Evolutionary conservation across 2,797 vertebrate genomes (phyloP), one percentile per base, ranked within the genome.

Genomic region (Typhlichthys eigenmanni): DNA sequence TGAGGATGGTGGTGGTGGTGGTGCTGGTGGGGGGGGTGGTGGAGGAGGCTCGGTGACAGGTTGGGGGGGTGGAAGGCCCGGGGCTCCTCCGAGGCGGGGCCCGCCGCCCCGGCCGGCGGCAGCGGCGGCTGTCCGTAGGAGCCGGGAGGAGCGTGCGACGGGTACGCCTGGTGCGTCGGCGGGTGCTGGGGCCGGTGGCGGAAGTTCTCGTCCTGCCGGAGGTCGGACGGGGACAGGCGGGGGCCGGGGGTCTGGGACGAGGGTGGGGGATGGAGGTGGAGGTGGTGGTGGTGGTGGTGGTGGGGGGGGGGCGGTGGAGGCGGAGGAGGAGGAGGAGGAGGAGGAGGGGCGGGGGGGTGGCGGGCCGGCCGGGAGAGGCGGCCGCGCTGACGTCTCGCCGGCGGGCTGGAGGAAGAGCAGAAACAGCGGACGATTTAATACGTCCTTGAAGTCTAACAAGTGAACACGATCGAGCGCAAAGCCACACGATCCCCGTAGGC

Each of bases 1-100:
- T 50, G 47, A 2, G 29, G 48, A 8, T 61, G 60, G n/a, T 50
- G 47, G 4, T 61, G 60, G 11, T 76, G 76, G 14, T 74, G 60
- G 2, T 24, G 86, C 61, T 85, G 87, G 69, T 95, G 95, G 76
- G 95, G 94, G 54, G 95, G 94, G 1, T 95, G 95, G 75, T 97
- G 95, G 79, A 98, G 92, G 76, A 98, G 88, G 76, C 94, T 91
- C 12, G 95, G 93, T 13, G 96, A 96, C 82, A 98, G 87, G 70
- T 95, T 93, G 11, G 97, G 96, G 29, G 96, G 95, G 79, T 95
- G 95, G 85, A 99, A 98, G 80, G 96, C 96, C 74, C 94, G 89
- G 50, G 94, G 96, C 84, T 99, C 96, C 84, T 99, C 97, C 80
- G 95, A 85, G 49, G 5, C 4, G 4, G 45, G 17, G 4, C 24